A percentile compares a stretch with the other conserved stretches of the same genome.
phyloP scores from a whole-genome alignment of 1,140 invertebrate genomes.

The Chrysopa pallens region DNA sequence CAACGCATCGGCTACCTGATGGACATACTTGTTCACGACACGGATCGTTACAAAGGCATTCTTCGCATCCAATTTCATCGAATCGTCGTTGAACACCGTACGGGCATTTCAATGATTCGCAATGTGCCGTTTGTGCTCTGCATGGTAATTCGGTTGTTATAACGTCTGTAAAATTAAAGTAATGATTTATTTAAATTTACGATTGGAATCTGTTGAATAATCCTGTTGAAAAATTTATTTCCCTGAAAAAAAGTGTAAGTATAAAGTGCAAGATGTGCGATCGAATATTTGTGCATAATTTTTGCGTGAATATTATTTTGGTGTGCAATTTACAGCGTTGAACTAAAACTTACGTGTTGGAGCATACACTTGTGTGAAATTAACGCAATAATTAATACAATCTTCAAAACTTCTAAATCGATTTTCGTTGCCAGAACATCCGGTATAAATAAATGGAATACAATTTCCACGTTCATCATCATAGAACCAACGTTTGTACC shows the following conservation, averaged over 20 bases:
- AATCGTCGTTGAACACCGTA: slow-evolving; percentile 57
- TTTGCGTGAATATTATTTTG: too few relatives aligned
- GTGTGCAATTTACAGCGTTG: not conserved
- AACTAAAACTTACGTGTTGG: slow-evolving; percentile 20
- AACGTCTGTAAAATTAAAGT: too few relatives aligned
- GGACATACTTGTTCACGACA: slow-evolving; percentile 44
- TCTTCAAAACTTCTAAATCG: slow-evolving; percentile 53
- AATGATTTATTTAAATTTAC: too few relatives aligned
- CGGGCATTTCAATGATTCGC: slow-evolving; percentile 40
- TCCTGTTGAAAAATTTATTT: too few relatives aligned
- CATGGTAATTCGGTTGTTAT: slow-evolving; percentile 21
- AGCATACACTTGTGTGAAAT: slow-evolving; percentile 18
- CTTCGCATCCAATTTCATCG: slow-evolving; percentile 41
- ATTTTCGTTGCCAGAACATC: slow-evolving; percentile 63
- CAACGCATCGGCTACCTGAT: slow-evolving; percentile 42
- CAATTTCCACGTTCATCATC: slow-evolving; percentile 52
- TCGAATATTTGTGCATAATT: not conserved
- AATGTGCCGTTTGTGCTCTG: slow-evolving; percentile 33
- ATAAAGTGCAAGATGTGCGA: too few relatives aligned
- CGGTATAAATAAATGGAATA: slow-evolving; percentile 59
- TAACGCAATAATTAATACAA: slow-evolving; percentile 39
- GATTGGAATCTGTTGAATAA: too few relatives aligned
- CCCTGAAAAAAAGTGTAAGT: too few relatives aligned
- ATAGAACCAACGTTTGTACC: slow-evolving; percentile 61
- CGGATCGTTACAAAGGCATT: slow-evolving; percentile 62